Evolutionary conservation across 2,113 vertebrate genomes (phyloP).

Genomic region (Rhinichthys klamathensis): DNA sequence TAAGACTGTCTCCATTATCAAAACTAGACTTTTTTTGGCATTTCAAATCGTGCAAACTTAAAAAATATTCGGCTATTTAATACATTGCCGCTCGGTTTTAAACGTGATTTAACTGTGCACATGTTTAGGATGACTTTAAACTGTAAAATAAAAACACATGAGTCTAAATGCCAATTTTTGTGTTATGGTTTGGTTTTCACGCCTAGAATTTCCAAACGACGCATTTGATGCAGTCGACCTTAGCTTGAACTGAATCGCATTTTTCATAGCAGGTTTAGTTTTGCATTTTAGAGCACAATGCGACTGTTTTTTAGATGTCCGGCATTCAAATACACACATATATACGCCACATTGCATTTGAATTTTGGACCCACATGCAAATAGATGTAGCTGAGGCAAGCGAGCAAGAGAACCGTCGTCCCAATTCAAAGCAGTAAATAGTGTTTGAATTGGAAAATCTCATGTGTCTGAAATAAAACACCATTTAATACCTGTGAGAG

Average conservation of each 20-base stretch:
- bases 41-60: too few relatives aligned
- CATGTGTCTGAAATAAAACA: neutral
- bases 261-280: neutral
- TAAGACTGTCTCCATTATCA: too few relatives aligned
- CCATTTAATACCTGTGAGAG: slow-evolving; percentile 32
- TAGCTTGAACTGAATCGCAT: neutral
- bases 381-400: neutral
- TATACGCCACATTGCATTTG: neutral
- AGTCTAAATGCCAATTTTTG: neutral
- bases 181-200: neutral
- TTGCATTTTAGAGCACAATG: slow-evolving; percentile 37
- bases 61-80: too few relatives aligned
- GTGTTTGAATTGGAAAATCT: neutral
- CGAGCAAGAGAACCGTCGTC: neutral
- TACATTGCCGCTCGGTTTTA: neutral
- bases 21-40: too few relatives aligned
- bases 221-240: neutral
- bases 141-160: neutral
- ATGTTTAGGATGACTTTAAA: neutral
- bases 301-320: slow-evolving; percentile 1
- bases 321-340: slow-evolving; percentile 21
- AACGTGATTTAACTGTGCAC: neutral
- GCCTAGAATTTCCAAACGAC: neutral
- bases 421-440: neutral
- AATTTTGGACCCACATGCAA: slow-evolving; percentile 21